Base-by-base conservation (phyloP, 2,113 vertebrate genomes). In the Stercorarius parasiticus region DNA sequence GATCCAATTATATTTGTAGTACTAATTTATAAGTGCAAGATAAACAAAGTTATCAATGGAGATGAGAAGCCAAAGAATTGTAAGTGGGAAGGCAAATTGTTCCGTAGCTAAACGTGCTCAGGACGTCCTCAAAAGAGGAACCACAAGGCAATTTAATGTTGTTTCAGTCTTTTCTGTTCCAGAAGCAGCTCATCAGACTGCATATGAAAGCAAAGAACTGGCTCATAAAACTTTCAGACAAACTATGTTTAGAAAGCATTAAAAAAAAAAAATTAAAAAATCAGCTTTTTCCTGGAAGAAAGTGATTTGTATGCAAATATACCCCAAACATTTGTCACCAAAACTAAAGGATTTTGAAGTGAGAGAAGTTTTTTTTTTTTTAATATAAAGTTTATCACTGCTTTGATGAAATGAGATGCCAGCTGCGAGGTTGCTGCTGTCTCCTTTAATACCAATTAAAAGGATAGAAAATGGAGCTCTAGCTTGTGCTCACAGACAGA, bases 301-400 rank as follows among this genome's bases (percentile, higher is more conserved):
- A 95, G 90, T 86, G 86, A 97, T 97, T 97, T 98, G 92, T 91
- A 97, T 97, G 95, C 88, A 98, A 98, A 98, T 97, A 94, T 29
- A 69, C 32, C 70, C 82, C 76, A 95, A 95, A 84, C 73, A 79
- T 95, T 97, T 97, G 94, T 93, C 91, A 96, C 45, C 84, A 96
- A 97, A 95, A 80, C 32, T 11, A 95, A 87, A 95, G 76, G 93
- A 93, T 89, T 92, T 97, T 79, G 66, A 97, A 96, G 94, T 27
- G 29, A 58, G 86, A 90, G 86, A 65, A 92, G 45, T 70, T 83
- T 83, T 97, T 45, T 83, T 83, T 97, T 97, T 96, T 95, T 81
- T 32, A 96, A 97, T 91, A 78, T 91, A 89, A 94, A 97, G 74
- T 95, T 96, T 97, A 96, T 91, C 95, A 86, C 55, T 74, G 71